Evolutionary conservation across 2,797 vertebrate species (phyloP), one percentile per base, ranked within the genome.

Genomic region (Cynopterus sphinx): DNA sequence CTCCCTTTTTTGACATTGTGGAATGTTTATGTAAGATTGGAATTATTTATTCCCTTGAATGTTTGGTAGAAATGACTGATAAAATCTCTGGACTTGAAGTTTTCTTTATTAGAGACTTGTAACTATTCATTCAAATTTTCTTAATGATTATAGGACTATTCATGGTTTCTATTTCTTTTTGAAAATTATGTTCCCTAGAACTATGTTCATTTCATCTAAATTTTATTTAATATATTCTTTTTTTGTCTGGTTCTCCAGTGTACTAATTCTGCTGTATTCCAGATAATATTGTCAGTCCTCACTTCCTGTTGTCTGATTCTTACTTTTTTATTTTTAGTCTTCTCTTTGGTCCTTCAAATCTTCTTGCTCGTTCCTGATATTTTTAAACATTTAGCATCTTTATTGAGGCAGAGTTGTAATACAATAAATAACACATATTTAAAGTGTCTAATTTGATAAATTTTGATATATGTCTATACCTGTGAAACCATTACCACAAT

Each of bases 11-110:
- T 49, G 43, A 59, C 13, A 43, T 49, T 90, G 96, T 55, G 26
- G 57, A 91, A 71, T 81, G 15, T 21, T 59, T 70, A n/a, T 2
- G 3, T 68, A 91, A 96, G n/a, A 65, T n/a, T 93, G 3, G 53
- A 87, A 51, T 90, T 79, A 70, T 90, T 90, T 90, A 9, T 83
- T 87, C 11, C 24, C 15, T 75, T 86, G 74, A 86, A 87, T 93
- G 26, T 89, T 90, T 92, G 36, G 24, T 73, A 79, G 24, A 92
- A 71, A 26, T 65, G 70, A 93, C n/a, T 55, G 12, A 68, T 21
- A 65, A 68, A 90, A 89, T 9, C 31, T 83, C n/a, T 24, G 39
- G 46, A 86, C 6, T 16, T 79, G 41, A 16, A 70, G 1, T 70
- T 96, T 68, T 74, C 28, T 89, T 86, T 68, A 78, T 89, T 36